phyloP scores from a whole-genome alignment of 2,113 vertebrate genomes.

The Actenoides hombroni region DNA sequence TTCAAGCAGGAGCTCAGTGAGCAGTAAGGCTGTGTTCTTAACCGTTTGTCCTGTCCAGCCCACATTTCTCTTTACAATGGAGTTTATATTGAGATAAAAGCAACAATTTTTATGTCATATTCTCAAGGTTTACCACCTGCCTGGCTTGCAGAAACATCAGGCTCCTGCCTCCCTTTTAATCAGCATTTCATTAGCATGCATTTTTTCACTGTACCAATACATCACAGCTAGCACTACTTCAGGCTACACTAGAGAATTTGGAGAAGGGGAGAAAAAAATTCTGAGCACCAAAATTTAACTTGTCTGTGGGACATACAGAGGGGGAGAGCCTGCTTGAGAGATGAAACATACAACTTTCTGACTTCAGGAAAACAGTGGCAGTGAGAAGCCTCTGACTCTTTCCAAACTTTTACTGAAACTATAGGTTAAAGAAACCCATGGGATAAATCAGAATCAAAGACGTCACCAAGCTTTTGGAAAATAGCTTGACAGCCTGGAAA shows the following conservation, averaged over 20 bases:
- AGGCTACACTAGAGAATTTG: not conserved
- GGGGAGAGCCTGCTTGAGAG: not conserved
- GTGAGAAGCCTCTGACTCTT: not conserved
- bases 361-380: not conserved
- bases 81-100: not conserved
- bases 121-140: not conserved
- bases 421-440: not conserved
- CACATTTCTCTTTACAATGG: not conserved
- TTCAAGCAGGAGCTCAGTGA: not conserved
- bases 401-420: not conserved
- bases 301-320: not conserved
- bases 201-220: not conserved
- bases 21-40: not conserved
- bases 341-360: not conserved
- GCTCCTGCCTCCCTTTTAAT: not conserved
- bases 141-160: not conserved
- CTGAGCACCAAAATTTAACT: not conserved
- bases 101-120: not conserved
- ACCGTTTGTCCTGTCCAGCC: not conserved
- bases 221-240: not conserved
- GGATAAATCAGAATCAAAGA: not conserved
- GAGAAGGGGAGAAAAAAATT: not conserved
- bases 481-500: not conserved
- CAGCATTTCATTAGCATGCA: not conserved
- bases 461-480: not conserved